These are phyloP conservation scores for Zaprionus lineosus DNA, from an alignment of 2,888 invertebrate species.

Conservation along the genomic window DNA sequence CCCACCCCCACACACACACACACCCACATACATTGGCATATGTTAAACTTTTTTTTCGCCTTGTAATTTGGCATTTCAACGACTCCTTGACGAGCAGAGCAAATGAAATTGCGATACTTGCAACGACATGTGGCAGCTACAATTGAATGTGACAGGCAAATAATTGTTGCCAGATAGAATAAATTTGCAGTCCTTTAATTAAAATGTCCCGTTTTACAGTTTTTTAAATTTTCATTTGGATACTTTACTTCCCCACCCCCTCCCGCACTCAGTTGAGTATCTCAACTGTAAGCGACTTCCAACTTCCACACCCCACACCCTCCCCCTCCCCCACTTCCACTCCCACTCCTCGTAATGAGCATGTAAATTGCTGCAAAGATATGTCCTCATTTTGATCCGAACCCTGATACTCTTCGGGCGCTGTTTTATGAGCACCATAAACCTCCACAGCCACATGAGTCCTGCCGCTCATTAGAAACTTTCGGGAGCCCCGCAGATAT, in stretches of 20 bases:
- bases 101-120: conserved; percentile 34
- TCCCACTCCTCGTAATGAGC: conserved; percentile 74
- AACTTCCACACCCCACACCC: too few species aligned
- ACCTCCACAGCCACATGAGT: conserved; percentile 66
- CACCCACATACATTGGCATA: conserved; percentile 20
- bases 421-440: conserved; percentile 68
- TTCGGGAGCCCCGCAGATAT: conserved; percentile 56
- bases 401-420: conserved; percentile 28
- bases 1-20: neutral
- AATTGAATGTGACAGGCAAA: conserved; percentile 42
- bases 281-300: conserved; percentile 45
- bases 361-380: conserved; percentile 74
- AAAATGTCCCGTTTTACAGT: conserved; percentile 34
- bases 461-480: conserved; percentile 58
- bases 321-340: too few species aligned
- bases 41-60: conserved; percentile 32
- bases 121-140: conserved; percentile 15
- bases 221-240: conserved; percentile 41
- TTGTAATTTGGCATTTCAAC: conserved; percentile 48
- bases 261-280: conserved; percentile 8
- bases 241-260: too few species aligned
- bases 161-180: conserved; percentile 35
- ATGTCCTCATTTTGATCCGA: conserved; percentile 60
- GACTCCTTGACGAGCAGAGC: conserved; percentile 43
- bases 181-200: conserved; percentile 54